Conservation (phyloP, 37 sponge, comb jelly and placozoan genomes). For the Axinella damicornis region DNA sequence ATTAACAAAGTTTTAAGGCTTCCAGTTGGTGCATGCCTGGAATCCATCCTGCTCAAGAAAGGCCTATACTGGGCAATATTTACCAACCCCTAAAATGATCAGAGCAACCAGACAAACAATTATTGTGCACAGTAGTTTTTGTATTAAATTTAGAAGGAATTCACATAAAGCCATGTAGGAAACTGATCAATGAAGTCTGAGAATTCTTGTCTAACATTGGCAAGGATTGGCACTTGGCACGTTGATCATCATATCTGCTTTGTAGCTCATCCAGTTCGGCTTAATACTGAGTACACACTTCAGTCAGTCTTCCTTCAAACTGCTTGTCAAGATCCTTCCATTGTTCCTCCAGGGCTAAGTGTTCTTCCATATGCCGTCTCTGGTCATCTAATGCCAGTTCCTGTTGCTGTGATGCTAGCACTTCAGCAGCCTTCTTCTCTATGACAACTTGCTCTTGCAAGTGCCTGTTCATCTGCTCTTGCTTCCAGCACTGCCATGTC, state of each 20-base stretch:
- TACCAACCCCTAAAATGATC: too few species aligned
- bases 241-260: slow-evolving; percentile 14
- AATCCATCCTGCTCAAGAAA: too few species aligned
- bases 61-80: too few species aligned
- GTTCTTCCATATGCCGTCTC: too few species aligned
- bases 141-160: slow-evolving; percentile 44
- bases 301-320: neutral
- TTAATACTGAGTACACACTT: too few species aligned
- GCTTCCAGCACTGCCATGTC: slow-evolving; percentile 41
- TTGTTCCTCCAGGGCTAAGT: too few species aligned
- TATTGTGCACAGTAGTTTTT: too few species aligned
- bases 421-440: slow-evolving; percentile 3
- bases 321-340: slow-evolving; percentile 11
- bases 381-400: too few species aligned
- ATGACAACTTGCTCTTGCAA: slow-evolving; percentile 31
- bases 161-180: slow-evolving; percentile 65
- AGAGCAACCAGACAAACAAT: too few species aligned
- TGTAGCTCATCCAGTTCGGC: slow-evolving; percentile 15
- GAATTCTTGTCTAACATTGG: slow-evolving; percentile 57
- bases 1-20: too few species aligned
- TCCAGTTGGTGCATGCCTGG: too few species aligned
- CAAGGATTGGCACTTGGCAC: slow-evolving; percentile 21
- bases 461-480: slow-evolving; percentile 45
- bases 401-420: slow-evolving; percentile 31
- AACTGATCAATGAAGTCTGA: slow-evolving; percentile 73